Base-by-base conservation (phyloP, 2,113 vertebrate species). In the Etia nguti region DNA sequence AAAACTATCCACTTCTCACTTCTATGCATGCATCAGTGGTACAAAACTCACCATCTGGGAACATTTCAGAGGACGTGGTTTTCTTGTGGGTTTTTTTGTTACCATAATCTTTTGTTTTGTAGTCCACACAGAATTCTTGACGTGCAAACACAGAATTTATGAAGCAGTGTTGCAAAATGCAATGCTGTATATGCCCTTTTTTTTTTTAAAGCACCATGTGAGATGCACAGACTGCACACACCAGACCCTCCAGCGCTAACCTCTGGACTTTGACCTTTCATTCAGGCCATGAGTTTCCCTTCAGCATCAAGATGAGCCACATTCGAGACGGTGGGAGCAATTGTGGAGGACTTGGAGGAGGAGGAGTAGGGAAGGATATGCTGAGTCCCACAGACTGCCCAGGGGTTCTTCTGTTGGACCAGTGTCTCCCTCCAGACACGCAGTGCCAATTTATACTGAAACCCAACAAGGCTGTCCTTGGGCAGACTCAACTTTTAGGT, bases 241-340 rank as follows among this genome's bases (percentile, higher is more conserved):
- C 86, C 84, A 43, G 43, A 79, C 24, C 31, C 41, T 10, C 57
- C 22, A 79, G 43, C 84, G 82, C 81, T 92, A 22, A 93, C 70
- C 88, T 89, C 59, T 87, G 56, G 3, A 41, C 85, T 20, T 84
- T 88, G 79, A 80, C 73, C 62, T 88, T 73, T 86, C 85, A 84
- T 93, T 88, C 91, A 99, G 98, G 98, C 55, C 98, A 99, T 4
- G 98, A 99, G 93, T 98, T 97, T 93, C 98, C 98, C 79, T 98
- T 98, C 89, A 97, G 97, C 93, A 99, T 99, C 82, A 98, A 98
- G 97, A 99, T 99, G 97, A 98, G 97, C 95, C 97, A 99, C 90
- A 96, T 99, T 68, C 97, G 97, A 6, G 96, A 98, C 0, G 96
- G 94, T 2, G 92, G 91, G 38, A 84, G 87, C 77, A 56, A 73